Base-by-base conservation (phyloP, 2,113 vertebrate species). In the Phyllopteryx taeniolatus region DNA sequence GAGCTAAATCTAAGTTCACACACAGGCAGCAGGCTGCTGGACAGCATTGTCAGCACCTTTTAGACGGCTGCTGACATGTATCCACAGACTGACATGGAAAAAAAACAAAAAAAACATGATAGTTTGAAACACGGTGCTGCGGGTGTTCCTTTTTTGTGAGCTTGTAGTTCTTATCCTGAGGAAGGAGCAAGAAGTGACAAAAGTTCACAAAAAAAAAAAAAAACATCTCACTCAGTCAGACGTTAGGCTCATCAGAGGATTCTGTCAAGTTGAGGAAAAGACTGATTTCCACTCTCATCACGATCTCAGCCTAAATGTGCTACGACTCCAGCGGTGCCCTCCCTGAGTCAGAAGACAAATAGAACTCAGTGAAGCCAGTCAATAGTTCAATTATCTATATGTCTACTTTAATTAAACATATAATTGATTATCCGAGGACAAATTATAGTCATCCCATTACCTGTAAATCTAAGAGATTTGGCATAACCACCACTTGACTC, bases 1-100 rank as follows among this genome's bases (percentile, higher is more conserved):
- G 90, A 91, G 90, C 90, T 87, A 86, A 87, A 91, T 86, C 89
- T 89, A 91, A 92, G 91, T 91, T 90, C 90, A 90, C 85, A 85
- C 75, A 83, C 85, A 86, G 80, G 82, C 80, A 90, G 86, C 72
- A 57, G 71, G 76, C 77, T 74, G 85, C 82, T 43, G 86, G 89
- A 88, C 87, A 84, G 87, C 80, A 79, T 31, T 88, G 88, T 92
- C 91, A 91, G 91, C 90, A 88, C 84, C 89, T 91, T 90, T 80
- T 85, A 79, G 82, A 89, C 62, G 77, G 79, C 84, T 86, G 85
- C 87, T 89, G 86, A 88, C 90, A 88, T 83, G 86, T 77, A 86
- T 76, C 79, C 79, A 85, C 76, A 80, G 86, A 88, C 84, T 88
- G 85, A 86, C 85, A 83, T 81, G 83, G 63, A 12, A 20, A 20